phyloP scores from a whole-genome alignment of 2,113 vertebrate genomes.

The Podarcis muralis region DNA sequence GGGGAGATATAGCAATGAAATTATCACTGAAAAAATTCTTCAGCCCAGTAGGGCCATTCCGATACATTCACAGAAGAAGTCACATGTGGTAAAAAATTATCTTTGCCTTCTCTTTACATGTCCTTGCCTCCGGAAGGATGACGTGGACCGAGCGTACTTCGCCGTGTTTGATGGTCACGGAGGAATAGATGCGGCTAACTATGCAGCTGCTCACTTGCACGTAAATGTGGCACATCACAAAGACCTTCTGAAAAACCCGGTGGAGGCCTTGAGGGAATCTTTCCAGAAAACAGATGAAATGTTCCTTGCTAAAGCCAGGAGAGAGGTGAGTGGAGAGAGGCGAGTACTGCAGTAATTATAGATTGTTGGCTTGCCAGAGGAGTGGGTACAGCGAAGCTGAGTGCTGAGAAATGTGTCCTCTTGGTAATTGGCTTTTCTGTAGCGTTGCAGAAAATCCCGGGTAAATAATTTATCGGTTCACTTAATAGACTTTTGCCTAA shows the following conservation, averaged over 20 bases:
- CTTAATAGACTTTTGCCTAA: conserved; percentile 31
- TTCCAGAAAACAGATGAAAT: conserved; percentile 87
- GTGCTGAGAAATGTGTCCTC: conserved; percentile 38
- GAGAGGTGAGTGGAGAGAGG: conserved; percentile 82
- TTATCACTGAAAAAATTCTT: too few relatives aligned
- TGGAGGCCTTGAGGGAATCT: conserved; percentile 80
- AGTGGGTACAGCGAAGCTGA: background rate
- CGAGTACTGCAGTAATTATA: conserved; percentile 28
- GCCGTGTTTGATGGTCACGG: conserved; percentile 95
- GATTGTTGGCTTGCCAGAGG: background rate
- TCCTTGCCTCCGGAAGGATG: conserved; percentile 73
- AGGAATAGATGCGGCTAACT: conserved; percentile 89
- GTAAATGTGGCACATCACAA: conserved; percentile 78
- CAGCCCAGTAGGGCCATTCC: background rate
- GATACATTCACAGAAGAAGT: background rate
- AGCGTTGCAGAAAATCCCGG: conserved; percentile 19
- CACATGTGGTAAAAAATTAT: too few relatives aligned
- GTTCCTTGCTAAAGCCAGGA: conserved; percentile 88
- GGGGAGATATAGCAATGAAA: too few relatives aligned
- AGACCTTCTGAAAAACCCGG: conserved; percentile 75
- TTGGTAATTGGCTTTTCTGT: conserved; percentile 32
- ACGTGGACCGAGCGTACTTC: conserved; percentile 82
- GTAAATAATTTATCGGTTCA: conserved; percentile 37
- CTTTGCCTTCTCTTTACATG: background rate
- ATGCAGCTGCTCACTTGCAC: conserved; percentile 87